Evolutionary conservation across 2,113 vertebrate species (phyloP).

Genomic region (Pyxicephalus adspersus): DNA sequence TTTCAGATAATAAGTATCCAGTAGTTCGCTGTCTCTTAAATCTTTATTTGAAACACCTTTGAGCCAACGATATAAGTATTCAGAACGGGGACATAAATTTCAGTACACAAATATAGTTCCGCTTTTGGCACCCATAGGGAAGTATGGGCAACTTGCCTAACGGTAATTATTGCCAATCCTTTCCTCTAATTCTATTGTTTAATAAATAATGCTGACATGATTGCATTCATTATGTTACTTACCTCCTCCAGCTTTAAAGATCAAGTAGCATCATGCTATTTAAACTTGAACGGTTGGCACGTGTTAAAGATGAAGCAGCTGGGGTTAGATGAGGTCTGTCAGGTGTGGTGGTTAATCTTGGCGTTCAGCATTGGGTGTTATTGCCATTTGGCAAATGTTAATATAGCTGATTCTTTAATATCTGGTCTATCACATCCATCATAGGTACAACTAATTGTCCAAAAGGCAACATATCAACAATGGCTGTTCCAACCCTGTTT

Average conservation of each 20-base stretch:
- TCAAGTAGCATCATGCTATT: neutral
- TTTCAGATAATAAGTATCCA: too few relatives aligned
- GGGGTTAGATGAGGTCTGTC: neutral
- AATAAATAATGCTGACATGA: slow-evolving; percentile 32
- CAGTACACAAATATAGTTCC: neutral
- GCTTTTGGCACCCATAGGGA: slow-evolving; percentile 18
- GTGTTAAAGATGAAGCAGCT: neutral
- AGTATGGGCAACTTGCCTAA: slow-evolving; percentile 10
- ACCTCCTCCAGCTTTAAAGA: neutral
- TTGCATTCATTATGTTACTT: neutral
- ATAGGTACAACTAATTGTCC: too few relatives aligned
- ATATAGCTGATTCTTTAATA: too few relatives aligned
- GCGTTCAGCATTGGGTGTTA: neutral
- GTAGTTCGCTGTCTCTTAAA: neutral
- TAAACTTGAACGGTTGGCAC: neutral
- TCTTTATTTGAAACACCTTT: slow-evolving; percentile 23
- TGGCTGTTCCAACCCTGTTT: too few relatives aligned
- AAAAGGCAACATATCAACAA: too few relatives aligned
- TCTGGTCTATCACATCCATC: too few relatives aligned
- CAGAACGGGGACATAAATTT: slow-evolving; percentile 17
- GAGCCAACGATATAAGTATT: slow-evolving; percentile 20
- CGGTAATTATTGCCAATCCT: slow-evolving; percentile 23
- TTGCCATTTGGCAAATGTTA: too few relatives aligned
- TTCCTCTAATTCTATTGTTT: slow-evolving; percentile 13
- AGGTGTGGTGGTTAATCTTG: neutral